Conservation (phyloP, 2,113 vertebrate genomes). For the Platysternon megacephalum region DNA sequence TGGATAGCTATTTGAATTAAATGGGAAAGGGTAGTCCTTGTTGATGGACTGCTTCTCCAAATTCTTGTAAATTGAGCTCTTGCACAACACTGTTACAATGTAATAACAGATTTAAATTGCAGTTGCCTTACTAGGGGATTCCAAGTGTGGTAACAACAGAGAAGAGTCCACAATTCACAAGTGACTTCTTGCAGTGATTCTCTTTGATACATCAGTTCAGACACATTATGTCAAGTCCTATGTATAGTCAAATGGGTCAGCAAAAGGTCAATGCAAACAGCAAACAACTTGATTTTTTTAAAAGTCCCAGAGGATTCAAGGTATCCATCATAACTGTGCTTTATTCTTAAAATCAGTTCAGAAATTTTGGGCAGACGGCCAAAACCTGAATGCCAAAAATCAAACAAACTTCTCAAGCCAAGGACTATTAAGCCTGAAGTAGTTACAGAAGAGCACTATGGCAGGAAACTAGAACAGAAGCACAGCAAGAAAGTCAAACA, state of each 20-base stretch:
- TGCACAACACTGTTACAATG: background rate
- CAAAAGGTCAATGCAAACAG: background rate
- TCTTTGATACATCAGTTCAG: background rate
- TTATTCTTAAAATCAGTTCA: background rate
- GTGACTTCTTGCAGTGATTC: background rate
- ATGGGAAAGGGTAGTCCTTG: background rate
- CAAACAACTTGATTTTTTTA: background rate
- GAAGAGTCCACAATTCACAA: background rate
- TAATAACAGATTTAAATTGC: background rate
- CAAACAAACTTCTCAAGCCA: background rate
- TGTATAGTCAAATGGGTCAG: background rate
- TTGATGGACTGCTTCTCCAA: background rate
- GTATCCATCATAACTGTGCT: background rate
- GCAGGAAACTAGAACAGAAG: background rate
- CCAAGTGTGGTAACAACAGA: background rate
- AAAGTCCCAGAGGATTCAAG: background rate
- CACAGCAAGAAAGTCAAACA: background rate
- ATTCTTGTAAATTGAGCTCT: background rate
- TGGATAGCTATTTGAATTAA: background rate
- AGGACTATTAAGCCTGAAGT: background rate
- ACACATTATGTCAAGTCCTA: background rate
- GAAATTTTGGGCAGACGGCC: background rate
- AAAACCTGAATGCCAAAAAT: background rate
- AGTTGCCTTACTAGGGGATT: background rate
- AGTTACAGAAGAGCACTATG: background rate